Conservation (phyloP, 2,888 invertebrate species). For the Tetranychus piercei region DNA sequence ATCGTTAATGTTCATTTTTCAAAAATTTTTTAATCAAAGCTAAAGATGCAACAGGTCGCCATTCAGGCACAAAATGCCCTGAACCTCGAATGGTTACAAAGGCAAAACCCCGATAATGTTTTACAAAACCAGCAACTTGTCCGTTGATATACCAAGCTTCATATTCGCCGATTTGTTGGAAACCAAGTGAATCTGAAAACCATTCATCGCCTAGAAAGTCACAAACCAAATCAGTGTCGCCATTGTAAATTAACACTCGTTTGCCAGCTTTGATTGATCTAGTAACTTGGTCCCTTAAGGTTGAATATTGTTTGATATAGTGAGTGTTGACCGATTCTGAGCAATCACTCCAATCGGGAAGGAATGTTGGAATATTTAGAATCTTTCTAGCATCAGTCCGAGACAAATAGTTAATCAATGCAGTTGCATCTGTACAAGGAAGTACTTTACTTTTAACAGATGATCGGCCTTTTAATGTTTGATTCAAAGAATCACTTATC, state of each 20-base stretch:
- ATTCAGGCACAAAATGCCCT: conserved; percentile 35
- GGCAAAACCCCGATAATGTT: conserved; percentile 27
- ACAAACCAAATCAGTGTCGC: conserved; percentile 38
- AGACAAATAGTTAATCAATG: conserved; percentile 25
- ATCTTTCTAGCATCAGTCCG: conserved; percentile 25
- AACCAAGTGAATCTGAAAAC: conserved; percentile 33
- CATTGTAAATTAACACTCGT: conserved; percentile 34
- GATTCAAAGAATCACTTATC: background rate
- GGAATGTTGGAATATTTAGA: conserved; percentile 24
- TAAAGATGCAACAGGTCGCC: conserved; percentile 32
- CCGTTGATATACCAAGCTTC: conserved; percentile 30
- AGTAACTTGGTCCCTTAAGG: conserved; percentile 22
- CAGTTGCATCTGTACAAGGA: conserved; percentile 25
- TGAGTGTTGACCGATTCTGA: background rate
- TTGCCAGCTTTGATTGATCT: conserved; percentile 13
- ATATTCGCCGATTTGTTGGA: conserved; percentile 19
- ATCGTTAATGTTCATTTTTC: no score
- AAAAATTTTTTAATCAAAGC: background rate
- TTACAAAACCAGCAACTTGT: conserved; percentile 33
- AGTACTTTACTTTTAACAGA: conserved; percentile 22
- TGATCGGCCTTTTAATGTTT: background rate
- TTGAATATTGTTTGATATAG: conserved; percentile 23
- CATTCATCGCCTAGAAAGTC: conserved; percentile 37
- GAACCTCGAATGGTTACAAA: conserved; percentile 30
- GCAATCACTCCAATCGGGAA: background rate